Percentiles rank a stretch among this genome's conserved stretches.
Conservation (phyloP, 2,113 vertebrate genomes). For the Calidris pygmaea region DNA sequence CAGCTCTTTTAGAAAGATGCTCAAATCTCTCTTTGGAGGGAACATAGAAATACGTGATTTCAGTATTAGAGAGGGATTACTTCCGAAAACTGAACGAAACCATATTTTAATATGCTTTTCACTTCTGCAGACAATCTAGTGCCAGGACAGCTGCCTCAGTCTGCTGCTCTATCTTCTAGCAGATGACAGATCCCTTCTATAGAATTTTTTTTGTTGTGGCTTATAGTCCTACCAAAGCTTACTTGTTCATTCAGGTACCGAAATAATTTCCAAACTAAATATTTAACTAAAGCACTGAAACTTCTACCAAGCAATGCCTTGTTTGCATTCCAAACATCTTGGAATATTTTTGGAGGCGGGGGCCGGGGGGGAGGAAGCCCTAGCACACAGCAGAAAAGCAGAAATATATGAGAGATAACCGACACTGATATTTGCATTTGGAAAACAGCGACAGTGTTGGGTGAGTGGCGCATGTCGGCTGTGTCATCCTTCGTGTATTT, state of each 20-base stretch:
- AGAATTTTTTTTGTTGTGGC: background rate
- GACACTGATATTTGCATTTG: background rate
- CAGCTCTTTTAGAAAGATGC: background rate
- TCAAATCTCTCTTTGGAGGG: background rate
- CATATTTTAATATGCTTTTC: background rate
- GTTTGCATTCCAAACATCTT: conserved; percentile 32
- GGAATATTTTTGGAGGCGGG: background rate
- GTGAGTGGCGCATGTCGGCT: background rate
- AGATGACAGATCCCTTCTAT: background rate
- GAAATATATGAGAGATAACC: background rate
- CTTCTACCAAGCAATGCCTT: conserved; percentile 3
- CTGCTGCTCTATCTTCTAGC: background rate
- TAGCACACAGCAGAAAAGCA: background rate
- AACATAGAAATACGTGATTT: background rate
- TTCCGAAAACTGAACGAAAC: background rate
- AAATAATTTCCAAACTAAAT: conserved; percentile 49
- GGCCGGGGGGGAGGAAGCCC: background rate
- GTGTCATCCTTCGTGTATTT: background rate
- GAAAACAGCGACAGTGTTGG: accelerated
- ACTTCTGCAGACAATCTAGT: background rate
- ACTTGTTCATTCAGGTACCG: background rate
- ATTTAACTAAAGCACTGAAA: conserved; percentile 34
- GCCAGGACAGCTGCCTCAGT: background rate
- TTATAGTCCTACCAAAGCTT: background rate
- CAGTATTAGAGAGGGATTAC: background rate